Evolutionary conservation across 2,797 vertebrate genomes (phyloP).

Genomic region (Delichon dasypus): DNA sequence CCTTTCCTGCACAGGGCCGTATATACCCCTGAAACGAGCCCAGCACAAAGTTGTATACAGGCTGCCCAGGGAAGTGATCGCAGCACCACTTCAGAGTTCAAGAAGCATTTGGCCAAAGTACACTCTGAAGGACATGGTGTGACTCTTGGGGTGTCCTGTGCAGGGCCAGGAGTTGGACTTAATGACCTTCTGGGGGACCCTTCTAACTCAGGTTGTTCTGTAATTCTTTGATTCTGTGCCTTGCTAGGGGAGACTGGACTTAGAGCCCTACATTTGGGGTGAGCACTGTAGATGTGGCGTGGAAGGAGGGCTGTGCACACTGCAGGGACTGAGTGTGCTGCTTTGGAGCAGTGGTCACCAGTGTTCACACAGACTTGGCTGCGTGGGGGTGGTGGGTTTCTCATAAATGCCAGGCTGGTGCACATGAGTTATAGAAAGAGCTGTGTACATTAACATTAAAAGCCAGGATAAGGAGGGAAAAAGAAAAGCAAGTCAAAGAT

Average conservation of each 20-base stretch:
- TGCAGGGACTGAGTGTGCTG: neutral
- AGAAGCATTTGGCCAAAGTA: neutral
- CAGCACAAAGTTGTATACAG: neutral
- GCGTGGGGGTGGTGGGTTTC: accelerated
- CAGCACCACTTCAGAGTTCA: neutral
- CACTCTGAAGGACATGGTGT: neutral
- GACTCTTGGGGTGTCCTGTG: neutral
- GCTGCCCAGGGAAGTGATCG: neutral
- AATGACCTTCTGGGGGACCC: too few relatives aligned
- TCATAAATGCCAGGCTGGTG: neutral
- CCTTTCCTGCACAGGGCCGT: neutral
- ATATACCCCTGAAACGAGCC: neutral
- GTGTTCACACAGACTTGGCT: neutral
- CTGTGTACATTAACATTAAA: neutral
- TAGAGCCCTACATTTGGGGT: neutral
- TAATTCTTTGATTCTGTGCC: neutral
- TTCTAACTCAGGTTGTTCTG: neutral
- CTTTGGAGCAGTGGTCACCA: neutral
- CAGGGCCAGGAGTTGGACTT: neutral
- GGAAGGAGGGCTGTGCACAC: neutral
- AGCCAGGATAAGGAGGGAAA: neutral
- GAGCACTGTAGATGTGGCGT: neutral
- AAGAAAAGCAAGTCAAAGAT: neutral
- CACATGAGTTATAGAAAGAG: neutral
- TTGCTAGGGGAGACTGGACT: neutral